These are phyloP conservation scores for Bathynomus jamesi DNA, from an alignment of 1,140 invertebrate species.

Conservation along the genomic window DNA sequence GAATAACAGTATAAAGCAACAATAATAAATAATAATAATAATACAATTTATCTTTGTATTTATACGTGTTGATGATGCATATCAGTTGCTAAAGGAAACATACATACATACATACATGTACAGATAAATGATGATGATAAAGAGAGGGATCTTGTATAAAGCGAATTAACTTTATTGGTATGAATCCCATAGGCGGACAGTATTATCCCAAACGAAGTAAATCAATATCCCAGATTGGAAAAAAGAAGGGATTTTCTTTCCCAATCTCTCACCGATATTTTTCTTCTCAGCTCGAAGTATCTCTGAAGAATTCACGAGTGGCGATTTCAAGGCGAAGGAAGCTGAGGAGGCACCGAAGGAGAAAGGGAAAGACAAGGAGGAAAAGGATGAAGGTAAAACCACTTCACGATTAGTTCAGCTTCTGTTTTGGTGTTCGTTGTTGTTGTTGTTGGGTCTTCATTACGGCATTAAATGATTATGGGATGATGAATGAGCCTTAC, in stretches of 20 bases:
- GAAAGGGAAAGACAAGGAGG: slow-evolving; percentile 37
- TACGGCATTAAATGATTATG: no score
- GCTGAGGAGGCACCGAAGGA: slow-evolving; percentile 37
- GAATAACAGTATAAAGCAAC: no score
- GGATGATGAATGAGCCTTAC: no score
- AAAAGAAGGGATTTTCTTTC: not conserved
- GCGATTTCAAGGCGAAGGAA: slow-evolving; percentile 47
- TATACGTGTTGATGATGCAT: no score
- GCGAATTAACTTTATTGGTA: no score
- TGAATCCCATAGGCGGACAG: no score
- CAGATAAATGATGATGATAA: not conserved
- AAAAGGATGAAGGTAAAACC: slow-evolving; percentile 57
- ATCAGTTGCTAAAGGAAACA: no score
- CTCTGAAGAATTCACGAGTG: slow-evolving; percentile 76
- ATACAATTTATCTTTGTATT: no score
- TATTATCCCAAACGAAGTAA: no score
- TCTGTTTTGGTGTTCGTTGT: no score
- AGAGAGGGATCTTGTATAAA: not conserved
- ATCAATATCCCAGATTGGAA: not conserved
- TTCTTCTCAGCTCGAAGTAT: slow-evolving; percentile 62
- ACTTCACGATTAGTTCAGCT: not conserved
- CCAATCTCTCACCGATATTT: not conserved
- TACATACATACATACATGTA: slow-evolving; percentile 1
- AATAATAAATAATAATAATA: no score
- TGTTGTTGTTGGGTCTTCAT: no score